phyloP scores from a whole-genome alignment of 2,113 vertebrate genomes.

The Bufo bufo region DNA sequence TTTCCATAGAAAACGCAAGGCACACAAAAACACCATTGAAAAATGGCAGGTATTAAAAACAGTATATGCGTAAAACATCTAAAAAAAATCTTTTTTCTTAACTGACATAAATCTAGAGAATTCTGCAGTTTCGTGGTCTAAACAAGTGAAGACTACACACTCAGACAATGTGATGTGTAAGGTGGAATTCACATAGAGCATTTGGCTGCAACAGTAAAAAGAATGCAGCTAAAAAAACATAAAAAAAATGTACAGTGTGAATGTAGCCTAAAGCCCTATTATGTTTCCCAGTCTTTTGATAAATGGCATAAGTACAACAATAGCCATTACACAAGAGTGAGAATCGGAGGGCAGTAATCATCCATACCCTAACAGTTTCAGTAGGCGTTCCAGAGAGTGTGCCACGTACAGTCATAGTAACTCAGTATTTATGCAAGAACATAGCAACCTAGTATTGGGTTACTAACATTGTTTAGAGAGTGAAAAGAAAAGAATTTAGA shows the following conservation, averaged over 20 bases:
- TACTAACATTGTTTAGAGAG: slow-evolving; percentile 24
- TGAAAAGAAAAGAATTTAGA: not conserved
- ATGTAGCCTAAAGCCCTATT: not conserved
- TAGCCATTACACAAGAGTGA: not conserved
- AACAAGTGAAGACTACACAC: not conserved
- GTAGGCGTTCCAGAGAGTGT: not conserved
- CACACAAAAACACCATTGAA: too few relatives aligned
- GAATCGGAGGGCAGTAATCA: not conserved
- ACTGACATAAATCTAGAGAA: not conserved
- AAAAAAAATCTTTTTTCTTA: not conserved
- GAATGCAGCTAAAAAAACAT: not conserved
- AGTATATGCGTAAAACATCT: too few relatives aligned
- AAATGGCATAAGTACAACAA: not conserved
- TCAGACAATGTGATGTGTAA: not conserved
- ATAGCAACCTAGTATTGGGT: slow-evolving; percentile 24
- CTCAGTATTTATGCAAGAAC: slow-evolving; percentile 27
- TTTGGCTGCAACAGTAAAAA: not conserved
- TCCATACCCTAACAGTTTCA: not conserved
- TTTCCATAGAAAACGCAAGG: not conserved
- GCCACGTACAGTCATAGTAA: slow-evolving; percentile 39
- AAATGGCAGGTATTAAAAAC: too few relatives aligned
- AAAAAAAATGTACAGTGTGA: not conserved
- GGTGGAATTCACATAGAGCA: too few relatives aligned
- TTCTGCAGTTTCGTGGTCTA: not conserved
- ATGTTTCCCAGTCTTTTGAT: not conserved